These are phyloP conservation scores for Pseudomyrmex dendroicus DNA, from an alignment of 1,140 invertebrate species.

Conservation along the genomic window DNA sequence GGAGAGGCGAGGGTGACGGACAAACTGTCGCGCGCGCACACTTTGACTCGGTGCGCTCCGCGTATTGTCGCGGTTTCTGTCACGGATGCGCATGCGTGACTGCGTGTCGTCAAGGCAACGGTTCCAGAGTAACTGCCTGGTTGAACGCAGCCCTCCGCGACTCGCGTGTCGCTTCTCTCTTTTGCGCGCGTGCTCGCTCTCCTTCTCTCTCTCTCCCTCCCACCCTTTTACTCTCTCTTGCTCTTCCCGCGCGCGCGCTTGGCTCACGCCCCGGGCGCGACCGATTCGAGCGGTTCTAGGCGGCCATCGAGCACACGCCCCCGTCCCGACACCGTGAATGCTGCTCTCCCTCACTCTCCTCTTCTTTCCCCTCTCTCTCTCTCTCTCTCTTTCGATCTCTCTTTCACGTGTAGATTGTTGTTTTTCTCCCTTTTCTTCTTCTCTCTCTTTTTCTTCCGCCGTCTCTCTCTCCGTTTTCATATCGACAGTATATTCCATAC, in stretches of 20 bases:
- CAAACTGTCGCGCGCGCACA: constrained; percentile 71
- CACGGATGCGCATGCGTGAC: constrained; percentile 80
- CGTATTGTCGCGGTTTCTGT: constrained; percentile 63
- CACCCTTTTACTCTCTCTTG: constrained; percentile 39
- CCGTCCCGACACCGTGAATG: constrained; percentile 56
- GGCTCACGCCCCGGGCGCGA: constrained; percentile 83
- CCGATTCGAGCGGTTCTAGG: constrained; percentile 79
- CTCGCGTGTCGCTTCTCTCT: constrained; percentile 61
- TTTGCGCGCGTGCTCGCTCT: constrained; percentile 46
- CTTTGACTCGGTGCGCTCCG: constrained; percentile 55
- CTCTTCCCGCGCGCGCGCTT: constrained; percentile 56
- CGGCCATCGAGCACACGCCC: constrained; percentile 78
- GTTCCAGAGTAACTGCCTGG: constrained; percentile 84
- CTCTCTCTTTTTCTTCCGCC: constrained; percentile 64
- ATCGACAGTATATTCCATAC: not conserved
- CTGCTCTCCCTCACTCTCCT: constrained; percentile 38
- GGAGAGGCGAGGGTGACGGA: constrained; percentile 61
- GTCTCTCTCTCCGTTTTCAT: constrained; percentile 52
- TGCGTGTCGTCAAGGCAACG: constrained; percentile 85
- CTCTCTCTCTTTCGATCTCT: constrained; percentile 5
- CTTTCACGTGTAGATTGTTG: not conserved
- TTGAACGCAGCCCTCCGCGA: constrained; percentile 77
- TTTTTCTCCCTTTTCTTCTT: not conserved
- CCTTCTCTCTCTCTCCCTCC: constrained; percentile 32
- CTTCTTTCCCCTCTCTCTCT: constrained; percentile 9